Base-by-base conservation (phyloP, 2,797 vertebrate genomes). In the Neomorphus geoffroyi region DNA sequence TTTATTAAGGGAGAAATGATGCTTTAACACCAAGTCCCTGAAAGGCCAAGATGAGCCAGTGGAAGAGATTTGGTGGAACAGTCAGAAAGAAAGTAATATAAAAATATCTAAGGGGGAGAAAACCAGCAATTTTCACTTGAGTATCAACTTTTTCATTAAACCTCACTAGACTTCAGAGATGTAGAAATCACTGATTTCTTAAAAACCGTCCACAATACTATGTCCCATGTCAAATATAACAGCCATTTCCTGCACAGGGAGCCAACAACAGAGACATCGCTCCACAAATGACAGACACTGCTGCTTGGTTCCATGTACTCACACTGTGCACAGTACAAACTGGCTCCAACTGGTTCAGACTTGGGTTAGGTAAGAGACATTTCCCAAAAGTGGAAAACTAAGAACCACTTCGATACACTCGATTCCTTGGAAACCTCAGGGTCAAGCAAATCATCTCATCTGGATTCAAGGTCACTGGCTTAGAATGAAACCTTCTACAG, bases 1-100 rank as follows among this genome's bases (percentile, higher is more conserved):
- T 72, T 82, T 95, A 95, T 93, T 73, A 37, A 41, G 57, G 33
- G 60, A 22, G 27, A 93, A 80, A 91, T n/a, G n/a, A 78, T 92
- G 39, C 27, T 90, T 28, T 45, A 84, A 84, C 26, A 57, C 15
- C 58, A 81, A 93, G 87, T 73, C 85, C 73, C 92, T 93, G 80
- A 92, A 91, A 96, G 73, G 62, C 87, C 66, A 79, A 17, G n/a
- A 86, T 32, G 43, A 83, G 32, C 37, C 80, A 66, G 28, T 53
- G 21, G 45, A 75, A 92, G 35, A 39, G 24, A 60, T 37, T 15
- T 48, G 13, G 43, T n/a, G 10, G 92, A 88, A 91, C 7, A 72
- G 39, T 35, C 50, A 74, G 66, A 74, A 92, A 67, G 32, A 84
- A 94, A 53, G 21, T 13, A 19, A 79, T 92, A 78, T 26, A 60